Evolutionary conservation across 2,888 invertebrate genomes (phyloP), one percentile per base, ranked within the genome.

Genomic region (Chrysolina americana): DNA sequence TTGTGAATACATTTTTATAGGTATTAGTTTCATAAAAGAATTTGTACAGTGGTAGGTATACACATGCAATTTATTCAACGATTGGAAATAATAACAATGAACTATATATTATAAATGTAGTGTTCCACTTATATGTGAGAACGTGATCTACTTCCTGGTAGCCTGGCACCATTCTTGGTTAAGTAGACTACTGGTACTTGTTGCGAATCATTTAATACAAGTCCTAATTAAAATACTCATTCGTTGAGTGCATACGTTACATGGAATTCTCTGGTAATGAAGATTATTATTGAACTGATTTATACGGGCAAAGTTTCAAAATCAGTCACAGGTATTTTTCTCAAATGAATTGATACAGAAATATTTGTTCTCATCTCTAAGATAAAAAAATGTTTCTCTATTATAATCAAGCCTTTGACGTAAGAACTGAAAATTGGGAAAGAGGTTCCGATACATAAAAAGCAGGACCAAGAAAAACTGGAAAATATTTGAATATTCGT

Each of bases 51-150:
- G 6, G n/a, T 50, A 50, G 2, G 10, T 50, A 19, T 50, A 50
- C 50, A 3, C 10, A 19, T 50, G 19, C 10, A 19, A 50, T 19
- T 50, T 17, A 8, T 8, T 50, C 50, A 9, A 17, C 50, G n/a
- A 15, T 13, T 11, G 21, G n/a, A 59, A 59, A 36, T 59, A 17
- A 59, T 59, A 59, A 59, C 28, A 8, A 36, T 59, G 59, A n/a
- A 59, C 59, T 59, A 59, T 59, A 59, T 59, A 28, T 59, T 59
- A 59, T 59, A 13, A 59, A 59, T 36, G 59, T 36, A n/a, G 69
- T 70, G 69, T 65, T 53, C 73, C 53, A 73, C 73, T 69, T 73
- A 17, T 36, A 59, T 48, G 53, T 65, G 73, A 56, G 73, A 73
- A 73, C 69, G 56, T 68, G 73, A 65, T 69, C 69, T 64, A 36